Percentiles rank a stretch among this genome's conserved stretches.
Conservation (phyloP, 2,797 vertebrate species). For the Chiroxiphia lanceolata region DNA sequence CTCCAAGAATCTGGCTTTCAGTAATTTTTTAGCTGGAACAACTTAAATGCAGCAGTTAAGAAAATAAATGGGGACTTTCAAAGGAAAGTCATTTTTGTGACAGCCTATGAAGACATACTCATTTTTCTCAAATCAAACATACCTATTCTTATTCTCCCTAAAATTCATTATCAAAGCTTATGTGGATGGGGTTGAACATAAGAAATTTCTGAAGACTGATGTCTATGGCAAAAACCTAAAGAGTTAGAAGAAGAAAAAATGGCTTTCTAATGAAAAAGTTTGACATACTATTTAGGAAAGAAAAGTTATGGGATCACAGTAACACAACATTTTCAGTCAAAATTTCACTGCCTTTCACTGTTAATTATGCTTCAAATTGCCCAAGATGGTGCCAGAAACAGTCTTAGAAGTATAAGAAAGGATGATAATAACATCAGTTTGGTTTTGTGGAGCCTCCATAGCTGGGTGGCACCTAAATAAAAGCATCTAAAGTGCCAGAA, state of each 20-base stretch:
- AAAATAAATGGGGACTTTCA: neutral
- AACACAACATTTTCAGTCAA: constrained; percentile 7
- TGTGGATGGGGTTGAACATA: neutral
- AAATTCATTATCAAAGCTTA: neutral
- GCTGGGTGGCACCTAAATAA: constrained; percentile 62
- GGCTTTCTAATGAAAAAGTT: neutral
- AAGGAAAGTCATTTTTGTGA: neutral
- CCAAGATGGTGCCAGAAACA: constrained; percentile 22
- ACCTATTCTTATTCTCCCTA: neutral
- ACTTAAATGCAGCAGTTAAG: neutral
- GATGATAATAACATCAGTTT: constrained; percentile 37
- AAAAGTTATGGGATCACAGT: neutral
- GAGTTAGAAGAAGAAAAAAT: neutral
- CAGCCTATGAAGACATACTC: neutral
- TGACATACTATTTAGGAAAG: neutral
- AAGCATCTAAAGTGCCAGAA: constrained; percentile 48
- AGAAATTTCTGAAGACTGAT: neutral
- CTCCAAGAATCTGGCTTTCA: neutral
- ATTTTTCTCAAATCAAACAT: neutral
- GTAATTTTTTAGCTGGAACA: neutral
- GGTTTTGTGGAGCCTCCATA: constrained; percentile 48
- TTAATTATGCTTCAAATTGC: constrained; percentile 49
- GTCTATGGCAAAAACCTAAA: neutral
- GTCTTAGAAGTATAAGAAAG: constrained; percentile 36
- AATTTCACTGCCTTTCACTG: constrained; percentile 43